Base-by-base conservation (phyloP, 2,113 vertebrate genomes). In the Monarcha castaneiventris region DNA sequence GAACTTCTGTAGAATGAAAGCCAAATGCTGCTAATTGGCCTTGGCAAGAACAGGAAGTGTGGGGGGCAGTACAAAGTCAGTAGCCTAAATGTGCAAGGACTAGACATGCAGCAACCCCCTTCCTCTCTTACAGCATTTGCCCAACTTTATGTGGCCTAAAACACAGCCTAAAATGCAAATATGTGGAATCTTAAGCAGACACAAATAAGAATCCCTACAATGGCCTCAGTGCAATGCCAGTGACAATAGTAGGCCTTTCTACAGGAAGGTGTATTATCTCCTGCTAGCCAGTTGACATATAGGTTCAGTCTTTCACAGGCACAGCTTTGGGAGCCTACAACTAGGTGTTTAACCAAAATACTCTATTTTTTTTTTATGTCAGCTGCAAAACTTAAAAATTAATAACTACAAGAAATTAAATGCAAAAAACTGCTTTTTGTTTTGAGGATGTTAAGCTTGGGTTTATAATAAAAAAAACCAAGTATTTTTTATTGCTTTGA, bases 21-120 rank as follows among this genome's bases (percentile, higher is more conserved):
- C 90, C 93, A 90, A 93, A 44, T 63, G 48, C 51, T 66, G 76
- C 48, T 90, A 80, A 93, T 95, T 95, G 84, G 88, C 71, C 25
- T 46, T 94, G 93, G 91, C 84, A 90, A 87, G 63, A 81, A 37
- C 58, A 61, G 30, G n/a, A 84, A 75, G 9, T 22, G 18, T 18
- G n/a, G 17, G 33, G 85, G 43, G 41, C 46, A 67, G 62, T 33
- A 67, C 37, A 66, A 91, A 69, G 59, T 46, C 77, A 61, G 69
- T 7, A 92, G 41, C 48, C 44, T 39, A 41, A 81, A 89, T 23
- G 35, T 27, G 35, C n/a, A 91, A 76, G 49, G 43, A 76, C 18
- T 32, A 55, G 51, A 58, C 15, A 21, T 17, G 51, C 51, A 79
- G 49, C 16, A 79, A 39, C 2, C 10, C 5, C 5, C 16, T 72